Percentiles rank a stretch among this genome's conserved stretches.
Evolutionary conservation across 2,113 vertebrate genomes (phyloP).

Genomic region (Octodon degus): DNA sequence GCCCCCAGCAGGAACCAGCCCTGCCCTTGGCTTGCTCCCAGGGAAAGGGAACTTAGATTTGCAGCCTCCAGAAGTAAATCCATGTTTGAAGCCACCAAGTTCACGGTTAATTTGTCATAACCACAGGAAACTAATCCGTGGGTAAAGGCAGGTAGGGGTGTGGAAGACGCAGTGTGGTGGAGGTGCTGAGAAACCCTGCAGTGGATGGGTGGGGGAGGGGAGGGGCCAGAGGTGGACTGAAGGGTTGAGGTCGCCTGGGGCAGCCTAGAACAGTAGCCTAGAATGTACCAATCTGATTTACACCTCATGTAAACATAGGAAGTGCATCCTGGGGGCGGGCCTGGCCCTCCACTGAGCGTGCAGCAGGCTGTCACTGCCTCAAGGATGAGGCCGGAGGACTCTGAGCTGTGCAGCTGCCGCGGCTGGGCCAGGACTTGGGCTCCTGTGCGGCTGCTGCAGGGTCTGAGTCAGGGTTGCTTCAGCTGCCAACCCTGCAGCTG

Average conservation of each 20-base stretch:
- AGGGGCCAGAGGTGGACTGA: neutral
- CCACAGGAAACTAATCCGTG: neutral
- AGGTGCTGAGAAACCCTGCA: neutral
- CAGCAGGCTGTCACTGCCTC: accelerated
- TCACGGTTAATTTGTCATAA: neutral
- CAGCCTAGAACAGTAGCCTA: neutral
- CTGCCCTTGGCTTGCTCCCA: too few relatives aligned
- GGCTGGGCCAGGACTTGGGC: neutral
- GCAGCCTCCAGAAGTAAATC: neutral
- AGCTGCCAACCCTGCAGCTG: neutral
- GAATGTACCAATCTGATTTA: neutral
- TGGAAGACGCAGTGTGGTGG: accelerated
- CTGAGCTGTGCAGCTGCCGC: accelerated
- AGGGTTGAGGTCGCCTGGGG: neutral
- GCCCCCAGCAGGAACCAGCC: neutral
- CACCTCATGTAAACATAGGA: accelerated
- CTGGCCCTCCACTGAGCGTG: neutral
- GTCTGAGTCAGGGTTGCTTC: neutral
- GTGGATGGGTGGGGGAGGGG: neutral
- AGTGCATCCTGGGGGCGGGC: accelerated
- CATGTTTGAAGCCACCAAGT: neutral
- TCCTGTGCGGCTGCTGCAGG: neutral
- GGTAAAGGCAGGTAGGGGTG: neutral
- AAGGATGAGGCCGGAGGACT: neutral
- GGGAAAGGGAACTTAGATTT: neutral